Evolutionary conservation across 2,797 vertebrate genomes (phyloP).

Genomic region (Rhinogobio ventralis): DNA sequence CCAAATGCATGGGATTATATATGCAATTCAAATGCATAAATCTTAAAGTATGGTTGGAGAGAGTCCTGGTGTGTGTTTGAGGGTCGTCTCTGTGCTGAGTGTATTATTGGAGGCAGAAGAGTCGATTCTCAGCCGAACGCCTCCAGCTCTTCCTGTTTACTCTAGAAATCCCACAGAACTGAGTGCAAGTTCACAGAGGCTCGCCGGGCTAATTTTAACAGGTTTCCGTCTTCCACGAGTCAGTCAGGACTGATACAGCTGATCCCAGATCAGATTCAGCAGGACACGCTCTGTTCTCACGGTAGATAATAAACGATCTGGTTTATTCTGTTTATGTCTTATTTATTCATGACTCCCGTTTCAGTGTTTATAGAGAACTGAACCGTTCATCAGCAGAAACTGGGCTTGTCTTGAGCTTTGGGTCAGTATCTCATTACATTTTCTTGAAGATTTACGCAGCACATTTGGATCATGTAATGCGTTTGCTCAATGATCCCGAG

Average conservation of each 20-base stretch:
- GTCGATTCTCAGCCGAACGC: no score
- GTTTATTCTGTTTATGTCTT: background rate
- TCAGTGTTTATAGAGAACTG: background rate
- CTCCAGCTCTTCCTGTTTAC: conserved; percentile 52
- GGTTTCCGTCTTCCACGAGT: background rate
- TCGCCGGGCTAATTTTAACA: background rate
- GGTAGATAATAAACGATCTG: background rate
- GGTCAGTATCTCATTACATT: background rate
- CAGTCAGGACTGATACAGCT: background rate
- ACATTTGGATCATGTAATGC: background rate
- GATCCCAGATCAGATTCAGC: background rate
- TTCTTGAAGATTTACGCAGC: background rate
- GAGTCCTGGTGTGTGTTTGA: background rate
- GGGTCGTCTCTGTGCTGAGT: background rate
- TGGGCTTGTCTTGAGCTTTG: background rate
- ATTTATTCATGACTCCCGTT: background rate
- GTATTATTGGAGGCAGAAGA: background rate
- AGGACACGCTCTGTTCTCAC: background rate
- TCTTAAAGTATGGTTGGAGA: no score
- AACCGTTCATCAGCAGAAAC: background rate
- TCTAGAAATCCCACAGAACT: background rate
- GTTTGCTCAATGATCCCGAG: background rate
- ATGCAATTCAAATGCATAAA: no score
- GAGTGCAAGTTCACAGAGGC: conserved; percentile 36
- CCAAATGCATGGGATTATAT: no score